These are phyloP conservation scores for Yponomeuta sedellus DNA, from an alignment of 2,888 invertebrate species.

Conservation along the genomic window DNA sequence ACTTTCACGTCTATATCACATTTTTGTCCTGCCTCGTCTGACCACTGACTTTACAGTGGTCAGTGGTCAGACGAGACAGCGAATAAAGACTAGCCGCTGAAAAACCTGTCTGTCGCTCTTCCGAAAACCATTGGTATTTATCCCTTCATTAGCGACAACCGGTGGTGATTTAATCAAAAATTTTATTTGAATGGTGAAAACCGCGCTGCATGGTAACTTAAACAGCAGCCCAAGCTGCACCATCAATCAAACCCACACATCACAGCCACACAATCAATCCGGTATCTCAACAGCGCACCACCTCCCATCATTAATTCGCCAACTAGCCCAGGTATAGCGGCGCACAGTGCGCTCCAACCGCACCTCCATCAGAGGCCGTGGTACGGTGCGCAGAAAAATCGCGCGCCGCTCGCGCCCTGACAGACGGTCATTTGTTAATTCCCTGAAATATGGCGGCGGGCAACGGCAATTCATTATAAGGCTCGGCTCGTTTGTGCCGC, in stretches of 20 bases:
- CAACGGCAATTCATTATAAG: slow-evolving; percentile 73
- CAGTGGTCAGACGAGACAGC: no score
- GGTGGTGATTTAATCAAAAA: no score
- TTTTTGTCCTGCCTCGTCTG: no score
- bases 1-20: no score
- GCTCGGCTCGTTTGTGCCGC: slow-evolving; percentile 68
- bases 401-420: slow-evolving; percentile 62
- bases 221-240: background rate
- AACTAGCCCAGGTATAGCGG: slow-evolving; percentile 6
- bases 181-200: background rate
- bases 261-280: background rate
- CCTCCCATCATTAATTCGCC: slow-evolving; percentile 5
- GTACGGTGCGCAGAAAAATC: slow-evolving; percentile 73
- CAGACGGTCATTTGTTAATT: slow-evolving; percentile 74
- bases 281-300: background rate
- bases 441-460: slow-evolving; percentile 71
- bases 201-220: background rate
- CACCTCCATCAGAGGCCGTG: slow-evolving; percentile 64
- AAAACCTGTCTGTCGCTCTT: no score
- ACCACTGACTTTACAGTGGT: no score
- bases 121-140: no score
- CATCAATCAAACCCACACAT: background rate
- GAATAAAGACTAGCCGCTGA: no score
- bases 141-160: no score
- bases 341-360: slow-evolving; percentile 31